phyloP scores from a whole-genome alignment of 92 coral and sea anemone species.

The Paramuricea clavata region DNA sequence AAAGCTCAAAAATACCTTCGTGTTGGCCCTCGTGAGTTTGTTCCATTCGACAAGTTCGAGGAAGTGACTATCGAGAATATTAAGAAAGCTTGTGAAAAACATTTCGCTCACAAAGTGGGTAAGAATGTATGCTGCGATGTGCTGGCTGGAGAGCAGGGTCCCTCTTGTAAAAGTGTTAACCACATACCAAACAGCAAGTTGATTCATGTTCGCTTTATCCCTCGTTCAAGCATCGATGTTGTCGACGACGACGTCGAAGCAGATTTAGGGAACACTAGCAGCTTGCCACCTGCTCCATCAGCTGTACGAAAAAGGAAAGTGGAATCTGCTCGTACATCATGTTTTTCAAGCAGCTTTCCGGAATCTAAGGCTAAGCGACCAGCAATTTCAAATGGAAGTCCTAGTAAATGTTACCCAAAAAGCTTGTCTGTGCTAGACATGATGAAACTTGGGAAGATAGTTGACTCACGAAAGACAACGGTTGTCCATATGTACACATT shows the following conservation, averaged over 20 bases:
- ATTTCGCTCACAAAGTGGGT: conserved; percentile 7
- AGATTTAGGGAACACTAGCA: neutral
- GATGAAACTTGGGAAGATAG: conserved; percentile 23
- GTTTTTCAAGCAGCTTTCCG: neutral
- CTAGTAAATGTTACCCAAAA: conserved; percentile 11
- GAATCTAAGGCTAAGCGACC: neutral
- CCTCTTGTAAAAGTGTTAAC: neutral
- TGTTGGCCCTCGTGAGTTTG: conserved; percentile 18
- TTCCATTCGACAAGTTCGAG: conserved; percentile 1
- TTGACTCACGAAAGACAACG: conserved; percentile 10
- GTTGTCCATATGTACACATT: too few species aligned
- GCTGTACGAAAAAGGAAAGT: neutral
- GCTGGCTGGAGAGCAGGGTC: conserved; percentile 34
- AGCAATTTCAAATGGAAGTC: neutral
- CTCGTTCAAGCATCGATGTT: neutral
- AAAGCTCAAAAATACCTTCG: conserved; percentile 22
- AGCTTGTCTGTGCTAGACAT: conserved; percentile 32
- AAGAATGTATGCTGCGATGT: conserved; percentile 15
- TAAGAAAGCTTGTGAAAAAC: conserved; percentile 9
- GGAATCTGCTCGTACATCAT: neutral
- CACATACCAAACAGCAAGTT: neutral
- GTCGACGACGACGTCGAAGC: neutral
- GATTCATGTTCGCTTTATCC: conserved; percentile 8
- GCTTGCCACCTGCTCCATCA: neutral
- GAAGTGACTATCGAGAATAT: conserved; percentile 10